Evolutionary conservation across 2,797 vertebrate genomes (phyloP), one percentile per base, ranked within the genome.

Genomic region (Cetoscarus ocellatus): DNA sequence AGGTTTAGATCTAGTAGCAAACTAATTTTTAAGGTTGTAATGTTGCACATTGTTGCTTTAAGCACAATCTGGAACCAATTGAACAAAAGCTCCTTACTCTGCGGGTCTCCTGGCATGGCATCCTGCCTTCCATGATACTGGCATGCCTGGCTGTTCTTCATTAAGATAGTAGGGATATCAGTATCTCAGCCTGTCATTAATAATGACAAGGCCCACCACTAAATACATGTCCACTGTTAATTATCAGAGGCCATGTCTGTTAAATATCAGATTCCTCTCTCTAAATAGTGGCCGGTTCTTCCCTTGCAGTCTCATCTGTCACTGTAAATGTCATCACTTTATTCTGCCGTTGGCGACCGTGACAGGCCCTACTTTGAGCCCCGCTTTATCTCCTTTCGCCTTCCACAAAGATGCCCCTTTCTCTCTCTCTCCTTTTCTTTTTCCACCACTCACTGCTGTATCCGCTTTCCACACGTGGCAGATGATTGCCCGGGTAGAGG

Each of bases 391-490:
- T 87, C 79, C 80, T 47, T 67, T 64, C 12, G 75, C 88, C 95
- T 94, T 94, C 97, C 89, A 96, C 96, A 97, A 96, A 97, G 96
- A 97, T 96, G 90, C 93, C 80, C 63, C 74, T 63, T 61, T 55
- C 71, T 38, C 66, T 15, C 63, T 38, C 43, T 38, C 43, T 8
- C 58, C 17, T 17, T 38, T 56, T 48, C 19, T 57, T 60, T 27
- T 34, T 73, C 45, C 92, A 90, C 94, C 91, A 89, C 95, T 95
- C 95, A 93, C 95, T 91, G 95, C 96, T 97, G 96, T 96, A 97
- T 98, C 96, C 94, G 93, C 95, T 98, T 97, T 97, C 96, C 92
- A 96, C 97, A 96, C 96, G 96, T 98, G 97, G 97, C 96, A 96
- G 93, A 96, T 96, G 96, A 98, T 97, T 97, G 96, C 97, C 95